Evolutionary conservation across 2,888 invertebrate genomes (phyloP), one percentile per base, ranked within the genome.

Genomic region (Hecatera dysodea): DNA sequence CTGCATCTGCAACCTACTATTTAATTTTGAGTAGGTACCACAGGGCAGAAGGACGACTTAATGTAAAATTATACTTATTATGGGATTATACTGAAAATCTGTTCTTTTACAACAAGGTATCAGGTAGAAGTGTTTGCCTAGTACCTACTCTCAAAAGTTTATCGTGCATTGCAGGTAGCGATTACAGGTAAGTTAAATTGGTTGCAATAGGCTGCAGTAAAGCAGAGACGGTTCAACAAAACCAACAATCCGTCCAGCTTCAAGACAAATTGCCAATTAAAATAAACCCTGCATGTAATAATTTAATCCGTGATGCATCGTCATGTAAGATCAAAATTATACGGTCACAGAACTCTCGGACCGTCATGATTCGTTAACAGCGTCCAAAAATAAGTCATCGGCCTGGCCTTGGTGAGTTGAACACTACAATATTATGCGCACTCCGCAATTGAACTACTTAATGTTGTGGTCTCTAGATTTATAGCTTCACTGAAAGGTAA

Each of bases 351-450:
- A 65, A 69, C 56, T 36, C 56, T 36, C 56, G 67, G 67, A 61
- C 63, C 75, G 75, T 83, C 79, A 79, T 83, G 71, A 80, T 71
- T 83, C 75, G 67, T 70, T 80, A 83, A 69, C 78, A 57, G 48
- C 27, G 42, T 67, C 72, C 84, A 70, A 81, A 84, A 71, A 72
- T 68, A 82, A 82, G 84, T 86, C 84, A 83, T 73, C 55, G 79
- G 56, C 72, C 76, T 66, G 70, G 64, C 82, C 85, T 84, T 86
- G 82, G 42, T 61, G 67, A 22, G 63, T 57, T 72, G 73, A 79
- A 68, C 63, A 68, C 55, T 46, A 57, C 6, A 67, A 82, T 69
- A 75, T 69, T 71, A 78, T 53, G 62, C 63, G 53, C 61, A 61
- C 53, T 71, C 33, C 22, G 65, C 72, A n/a, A 67, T 65, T 72